Evolutionary conservation across 2,113 vertebrate species (phyloP).

Genomic region (Syngnathus scovelli): DNA sequence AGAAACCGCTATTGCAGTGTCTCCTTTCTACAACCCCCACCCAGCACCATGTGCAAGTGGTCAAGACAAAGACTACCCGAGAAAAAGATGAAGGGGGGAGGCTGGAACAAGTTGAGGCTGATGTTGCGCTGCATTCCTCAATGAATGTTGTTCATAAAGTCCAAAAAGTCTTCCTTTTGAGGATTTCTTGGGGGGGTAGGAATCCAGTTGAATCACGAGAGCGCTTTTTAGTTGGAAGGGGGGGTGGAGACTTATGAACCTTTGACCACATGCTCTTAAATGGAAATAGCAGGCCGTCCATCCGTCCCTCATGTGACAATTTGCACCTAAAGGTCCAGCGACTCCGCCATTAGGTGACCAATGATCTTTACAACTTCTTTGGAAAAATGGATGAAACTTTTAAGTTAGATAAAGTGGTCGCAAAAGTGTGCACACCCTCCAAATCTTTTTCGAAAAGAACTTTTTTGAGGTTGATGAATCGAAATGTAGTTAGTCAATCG

Average conservation of each 20-base stretch:
- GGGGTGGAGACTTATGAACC: constrained; percentile 42
- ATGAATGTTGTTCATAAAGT: constrained; percentile 34
- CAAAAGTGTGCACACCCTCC: background rate
- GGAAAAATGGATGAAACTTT: background rate
- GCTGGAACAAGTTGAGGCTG: constrained; percentile 10
- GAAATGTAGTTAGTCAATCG: too few relatives aligned
- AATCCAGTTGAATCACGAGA: constrained; percentile 2
- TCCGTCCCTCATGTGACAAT: constrained; percentile 57
- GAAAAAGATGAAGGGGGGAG: background rate
- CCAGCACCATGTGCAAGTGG: constrained; percentile 63
- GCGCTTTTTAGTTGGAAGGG: background rate
- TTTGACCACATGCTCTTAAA: constrained; percentile 67
- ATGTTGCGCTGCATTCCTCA: constrained; percentile 58
- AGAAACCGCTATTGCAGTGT: constrained; percentile 45
- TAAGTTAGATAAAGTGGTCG: background rate
- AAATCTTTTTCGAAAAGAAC: too few relatives aligned
- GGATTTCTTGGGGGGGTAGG: background rate
- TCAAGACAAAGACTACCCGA: constrained; percentile 68
- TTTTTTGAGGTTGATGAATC: too few relatives aligned
- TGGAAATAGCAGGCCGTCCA: constrained; percentile 61
- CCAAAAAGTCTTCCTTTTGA: constrained; percentile 20
- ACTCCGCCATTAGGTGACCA: background rate
- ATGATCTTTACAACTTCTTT: background rate
- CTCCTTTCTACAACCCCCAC: constrained; percentile 46
- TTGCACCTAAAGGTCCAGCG: background rate